phyloP scores from a whole-genome alignment of 2,113 vertebrate species.

The Thermophis baileyi region DNA sequence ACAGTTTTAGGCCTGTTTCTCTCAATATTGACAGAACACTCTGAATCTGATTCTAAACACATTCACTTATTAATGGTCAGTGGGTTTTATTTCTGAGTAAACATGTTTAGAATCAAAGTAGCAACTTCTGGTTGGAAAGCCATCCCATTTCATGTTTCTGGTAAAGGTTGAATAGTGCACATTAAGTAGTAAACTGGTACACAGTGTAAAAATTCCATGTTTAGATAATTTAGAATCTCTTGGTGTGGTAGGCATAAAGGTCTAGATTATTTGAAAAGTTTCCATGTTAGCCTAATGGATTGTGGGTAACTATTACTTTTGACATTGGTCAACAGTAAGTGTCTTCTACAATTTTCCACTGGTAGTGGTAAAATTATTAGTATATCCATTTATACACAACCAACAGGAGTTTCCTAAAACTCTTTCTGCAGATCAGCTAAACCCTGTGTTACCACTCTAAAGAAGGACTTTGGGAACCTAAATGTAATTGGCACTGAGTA shows the following conservation, averaged over 20 bases:
- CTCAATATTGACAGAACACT: background rate
- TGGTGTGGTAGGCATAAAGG: constrained; percentile 56
- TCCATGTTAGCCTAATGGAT: constrained; percentile 32
- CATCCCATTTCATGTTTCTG: constrained; percentile 55
- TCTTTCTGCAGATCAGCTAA: constrained; percentile 40
- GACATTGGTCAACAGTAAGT: constrained; percentile 9
- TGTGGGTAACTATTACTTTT: constrained; percentile 2
- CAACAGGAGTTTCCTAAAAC: constrained; percentile 52
- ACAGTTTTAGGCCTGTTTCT: background rate
- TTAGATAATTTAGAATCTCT: constrained; percentile 36
- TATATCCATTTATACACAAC: constrained; percentile 39
- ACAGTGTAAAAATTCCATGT: constrained; percentile 44
- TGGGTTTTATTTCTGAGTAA: background rate
- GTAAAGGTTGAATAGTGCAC: constrained; percentile 25
- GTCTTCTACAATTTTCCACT: constrained; percentile 43
- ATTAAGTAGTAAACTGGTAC: constrained; percentile 14
- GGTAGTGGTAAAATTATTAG: constrained; percentile 17
- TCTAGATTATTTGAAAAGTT: constrained; percentile 44
- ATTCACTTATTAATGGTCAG: background rate
- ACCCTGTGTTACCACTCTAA: constrained; percentile 50
- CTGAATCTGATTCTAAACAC: background rate
- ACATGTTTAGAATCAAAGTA: background rate
- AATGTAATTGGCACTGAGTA: constrained; percentile 65
- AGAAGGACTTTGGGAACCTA: constrained; percentile 53
- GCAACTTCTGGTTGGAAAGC: constrained; percentile 52